These are phyloP conservation scores for Drosophila picticornis DNA, from an alignment of 2,888 invertebrate genomes.

Conservation along the genomic window DNA sequence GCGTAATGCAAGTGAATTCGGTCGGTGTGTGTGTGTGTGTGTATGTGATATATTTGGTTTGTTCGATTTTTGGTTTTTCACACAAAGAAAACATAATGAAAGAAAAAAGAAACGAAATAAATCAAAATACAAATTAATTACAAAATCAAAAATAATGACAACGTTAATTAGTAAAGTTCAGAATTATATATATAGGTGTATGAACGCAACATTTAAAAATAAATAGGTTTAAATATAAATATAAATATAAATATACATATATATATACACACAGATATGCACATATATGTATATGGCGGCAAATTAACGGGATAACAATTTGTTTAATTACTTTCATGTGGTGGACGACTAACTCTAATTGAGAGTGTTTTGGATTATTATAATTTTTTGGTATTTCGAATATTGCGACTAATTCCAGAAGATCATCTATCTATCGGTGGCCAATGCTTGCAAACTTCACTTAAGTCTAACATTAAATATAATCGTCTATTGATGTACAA, in stretches of 20 bases:
- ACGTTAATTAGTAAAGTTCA: conserved; percentile 38
- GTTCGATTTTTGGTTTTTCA: conserved; percentile 60
- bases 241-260: conserved; percentile 11
- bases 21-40: conserved; percentile 22
- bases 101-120: conserved; percentile 67
- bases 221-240: conserved; percentile 19
- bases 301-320: conserved; percentile 19
- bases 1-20: conserved; percentile 49
- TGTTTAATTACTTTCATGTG: conserved; percentile 13
- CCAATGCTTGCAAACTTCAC: conserved; percentile 53
- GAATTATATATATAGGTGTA: conserved; percentile 9
- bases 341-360: conserved; percentile 3
- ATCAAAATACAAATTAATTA: conserved; percentile 74
- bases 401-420: conserved; percentile 1
- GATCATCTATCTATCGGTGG: conserved; percentile 7
- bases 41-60: conserved; percentile 23
- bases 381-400: conserved; percentile 7
- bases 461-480: conserved; percentile 51
- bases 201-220: conserved; percentile 36
- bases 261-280: conserved; percentile 2
- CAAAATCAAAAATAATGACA: conserved; percentile 56
- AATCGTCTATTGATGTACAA: conserved; percentile 22
- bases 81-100: conserved; percentile 69
- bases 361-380: not conserved
- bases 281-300: not conserved